A percentile compares a stretch with the other conserved stretches of the same genome.
phyloP scores from a whole-genome alignment of 92 coral and sea anemone genomes.

The Phenganax stokvisi region DNA sequence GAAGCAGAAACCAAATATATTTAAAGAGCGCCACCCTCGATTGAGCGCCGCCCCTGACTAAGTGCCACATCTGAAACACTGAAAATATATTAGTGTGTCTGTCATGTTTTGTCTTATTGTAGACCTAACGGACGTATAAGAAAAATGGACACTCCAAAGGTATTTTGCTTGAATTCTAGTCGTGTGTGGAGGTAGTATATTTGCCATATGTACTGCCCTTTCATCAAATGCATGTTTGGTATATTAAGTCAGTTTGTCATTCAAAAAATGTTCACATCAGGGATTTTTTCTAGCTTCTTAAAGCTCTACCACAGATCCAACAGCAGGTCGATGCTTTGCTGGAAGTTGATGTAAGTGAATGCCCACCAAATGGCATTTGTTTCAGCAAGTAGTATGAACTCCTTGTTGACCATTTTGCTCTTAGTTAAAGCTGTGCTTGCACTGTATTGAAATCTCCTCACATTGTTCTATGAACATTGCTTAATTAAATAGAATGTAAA shows the following conservation, averaged over 20 bases:
- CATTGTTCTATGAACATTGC: no score
- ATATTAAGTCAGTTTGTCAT: neutral
- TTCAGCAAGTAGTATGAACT: no score
- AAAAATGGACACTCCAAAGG: constrained; percentile 78
- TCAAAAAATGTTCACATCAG: neutral
- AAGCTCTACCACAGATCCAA: constrained; percentile 85
- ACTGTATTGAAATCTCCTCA: no score
- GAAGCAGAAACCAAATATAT: no score
- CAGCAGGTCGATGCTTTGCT: constrained; percentile 84
- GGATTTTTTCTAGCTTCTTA: constrained; percentile 52
- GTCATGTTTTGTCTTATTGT: neutral
- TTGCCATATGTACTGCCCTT: neutral
- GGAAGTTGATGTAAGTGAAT: constrained; percentile 80
- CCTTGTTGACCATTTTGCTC: neutral
- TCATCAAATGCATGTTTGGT: neutral
- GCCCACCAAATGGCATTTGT: no score
- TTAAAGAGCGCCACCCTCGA: no score
- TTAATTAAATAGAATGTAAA: no score
- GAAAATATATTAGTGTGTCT: neutral
- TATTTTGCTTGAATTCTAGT: constrained; percentile 20
- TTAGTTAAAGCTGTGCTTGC: neutral
- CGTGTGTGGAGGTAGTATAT: neutral
- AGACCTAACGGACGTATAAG: constrained; percentile 84
- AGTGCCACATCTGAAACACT: no score
- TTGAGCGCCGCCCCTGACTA: no score